Percentiles rank a stretch among this genome's conserved stretches.
Evolutionary conservation across 2,797 vertebrate species (phyloP).

Genomic region (Denticeps clupeoides): DNA sequence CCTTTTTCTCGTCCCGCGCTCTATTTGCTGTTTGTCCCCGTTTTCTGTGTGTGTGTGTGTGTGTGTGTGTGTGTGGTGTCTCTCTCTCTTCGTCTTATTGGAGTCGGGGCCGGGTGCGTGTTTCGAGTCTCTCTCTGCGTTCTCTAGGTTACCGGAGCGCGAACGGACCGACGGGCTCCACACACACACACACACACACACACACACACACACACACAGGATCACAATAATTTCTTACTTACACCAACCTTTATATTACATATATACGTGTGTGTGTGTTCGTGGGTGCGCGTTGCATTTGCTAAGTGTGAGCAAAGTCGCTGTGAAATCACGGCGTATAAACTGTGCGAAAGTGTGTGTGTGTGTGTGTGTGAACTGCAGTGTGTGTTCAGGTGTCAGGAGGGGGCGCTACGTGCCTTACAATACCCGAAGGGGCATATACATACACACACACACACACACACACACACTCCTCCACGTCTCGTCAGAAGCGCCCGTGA

Average conservation of each 20-base stretch:
- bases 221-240: too few species aligned
- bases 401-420: conserved; percentile 65
- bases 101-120: conserved; percentile 64
- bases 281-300: not conserved
- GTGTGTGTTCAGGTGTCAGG: conserved; percentile 34
- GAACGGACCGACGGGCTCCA: conserved; percentile 29
- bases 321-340: too few species aligned
- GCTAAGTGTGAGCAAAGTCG: conserved; percentile 55
- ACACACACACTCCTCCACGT: too few species aligned
- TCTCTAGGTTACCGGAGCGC: conserved; percentile 80
- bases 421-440: conserved; percentile 47
- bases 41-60: too few species aligned
- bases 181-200: conserved; percentile 4
- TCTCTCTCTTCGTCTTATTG: conserved; percentile 60
- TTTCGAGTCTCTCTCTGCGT: conserved; percentile 70
- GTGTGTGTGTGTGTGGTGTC: too few species aligned
- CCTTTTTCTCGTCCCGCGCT: conserved; percentile 29
- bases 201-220: conserved; percentile 11
- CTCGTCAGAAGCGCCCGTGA: too few species aligned
- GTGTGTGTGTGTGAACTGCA: not conserved
- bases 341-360: too few species aligned
- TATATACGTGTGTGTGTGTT: conserved; percentile 8
- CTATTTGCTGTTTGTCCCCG: conserved; percentile 75
- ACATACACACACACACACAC: not conserved
- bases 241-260: too few species aligned